These are phyloP conservation scores for Hormaphis cornu DNA, from an alignment of 1,140 invertebrate genomes.

Conservation along the genomic window DNA sequence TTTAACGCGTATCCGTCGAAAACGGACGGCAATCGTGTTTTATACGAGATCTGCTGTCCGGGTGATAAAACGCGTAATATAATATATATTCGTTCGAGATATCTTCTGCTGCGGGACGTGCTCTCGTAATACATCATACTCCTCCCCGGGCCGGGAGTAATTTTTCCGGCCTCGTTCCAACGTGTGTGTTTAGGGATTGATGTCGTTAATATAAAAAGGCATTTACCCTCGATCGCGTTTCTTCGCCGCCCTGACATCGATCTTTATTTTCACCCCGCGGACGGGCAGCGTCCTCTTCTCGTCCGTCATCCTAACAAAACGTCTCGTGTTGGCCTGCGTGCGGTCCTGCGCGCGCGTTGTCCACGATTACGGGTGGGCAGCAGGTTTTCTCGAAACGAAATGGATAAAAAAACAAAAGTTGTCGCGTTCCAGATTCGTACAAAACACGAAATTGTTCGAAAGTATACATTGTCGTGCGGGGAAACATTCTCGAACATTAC, in stretches of 20 bases:
- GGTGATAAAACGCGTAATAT: constrained; percentile 6
- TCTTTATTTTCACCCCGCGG: neutral
- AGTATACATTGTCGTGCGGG: too few species aligned
- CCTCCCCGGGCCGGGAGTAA: neutral
- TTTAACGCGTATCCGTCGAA: neutral
- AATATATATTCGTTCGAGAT: too few species aligned
- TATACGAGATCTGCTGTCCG: neutral
- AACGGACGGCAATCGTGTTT: neutral
- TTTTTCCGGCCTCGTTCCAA: neutral
- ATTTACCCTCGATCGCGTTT: constrained; percentile 2
- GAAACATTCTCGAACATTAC: too few species aligned
- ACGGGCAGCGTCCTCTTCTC: neutral
- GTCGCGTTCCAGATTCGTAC: too few species aligned
- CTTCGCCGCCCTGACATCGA: neutral
- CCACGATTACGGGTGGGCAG: too few species aligned
- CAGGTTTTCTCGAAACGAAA: too few species aligned
- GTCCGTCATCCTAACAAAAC: neutral
- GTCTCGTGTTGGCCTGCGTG: too few species aligned
- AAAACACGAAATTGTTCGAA: too few species aligned
- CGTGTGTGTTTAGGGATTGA: neutral
- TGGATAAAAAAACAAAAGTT: too few species aligned
- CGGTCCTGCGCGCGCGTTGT: too few species aligned
- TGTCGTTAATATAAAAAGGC: constrained; percentile 17
- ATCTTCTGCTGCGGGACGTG: neutral
- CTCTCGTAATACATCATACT: too few species aligned